These are phyloP conservation scores for Asteroscopus sphinx DNA, from an alignment of 2,888 invertebrate species.

Conservation along the genomic window DNA sequence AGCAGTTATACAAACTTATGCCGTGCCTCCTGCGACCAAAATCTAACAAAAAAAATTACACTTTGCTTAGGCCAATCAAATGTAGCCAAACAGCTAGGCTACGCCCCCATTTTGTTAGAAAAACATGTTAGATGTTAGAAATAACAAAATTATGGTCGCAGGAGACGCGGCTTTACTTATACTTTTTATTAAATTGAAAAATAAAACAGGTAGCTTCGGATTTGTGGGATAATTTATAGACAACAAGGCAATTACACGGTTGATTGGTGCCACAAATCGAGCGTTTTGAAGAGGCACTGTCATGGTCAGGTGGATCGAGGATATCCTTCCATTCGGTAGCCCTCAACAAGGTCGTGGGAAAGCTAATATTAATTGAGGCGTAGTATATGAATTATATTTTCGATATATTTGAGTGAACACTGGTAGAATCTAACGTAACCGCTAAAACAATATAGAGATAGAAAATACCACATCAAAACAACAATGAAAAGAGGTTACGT, in stretches of 20 bases:
- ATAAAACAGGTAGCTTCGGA: slow-evolving; percentile 34
- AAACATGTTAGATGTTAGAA: no score
- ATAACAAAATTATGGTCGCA: no score
- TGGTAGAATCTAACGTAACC: background rate
- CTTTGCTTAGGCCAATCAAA: no score
- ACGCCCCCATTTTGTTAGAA: no score
- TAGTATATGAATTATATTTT: no score
- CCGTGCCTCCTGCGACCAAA: no score
- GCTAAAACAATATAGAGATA: slow-evolving; percentile 1
- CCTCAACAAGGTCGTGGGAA: slow-evolving; percentile 66
- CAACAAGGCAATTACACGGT: slow-evolving; percentile 76
- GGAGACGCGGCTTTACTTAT: no score
- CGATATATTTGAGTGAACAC: background rate
- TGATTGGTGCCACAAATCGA: slow-evolving; percentile 67
- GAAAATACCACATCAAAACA: slow-evolving; percentile 28
- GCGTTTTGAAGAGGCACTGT: slow-evolving; percentile 58
- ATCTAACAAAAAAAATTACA: no score
- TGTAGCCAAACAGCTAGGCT: no score
- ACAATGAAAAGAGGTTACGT: slow-evolving; percentile 22
- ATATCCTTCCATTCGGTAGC: slow-evolving; percentile 62
- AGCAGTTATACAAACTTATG: no score
- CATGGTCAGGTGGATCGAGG: slow-evolving; percentile 59
- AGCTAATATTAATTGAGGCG: slow-evolving; percentile 38
- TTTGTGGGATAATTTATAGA: slow-evolving; percentile 61
- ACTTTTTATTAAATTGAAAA: slow-evolving; percentile 30